Conservation (phyloP, 2,888 invertebrate species). For the Andrena dorsata region DNA sequence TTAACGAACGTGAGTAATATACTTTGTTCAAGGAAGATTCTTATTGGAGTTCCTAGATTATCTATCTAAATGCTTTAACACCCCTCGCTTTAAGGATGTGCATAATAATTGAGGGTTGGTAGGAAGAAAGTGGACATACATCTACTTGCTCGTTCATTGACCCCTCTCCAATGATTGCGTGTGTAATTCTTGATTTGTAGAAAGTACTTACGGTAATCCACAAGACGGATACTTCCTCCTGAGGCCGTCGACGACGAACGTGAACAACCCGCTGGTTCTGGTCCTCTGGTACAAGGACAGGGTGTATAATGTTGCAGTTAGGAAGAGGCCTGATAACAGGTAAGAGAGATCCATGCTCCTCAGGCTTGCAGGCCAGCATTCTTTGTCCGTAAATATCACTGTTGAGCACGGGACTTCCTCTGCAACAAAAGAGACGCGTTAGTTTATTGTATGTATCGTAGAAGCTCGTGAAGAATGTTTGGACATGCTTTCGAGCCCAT, state of each 20-base stretch:
- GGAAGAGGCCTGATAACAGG: constrained; percentile 83
- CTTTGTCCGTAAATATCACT: constrained; percentile 25
- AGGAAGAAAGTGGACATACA: too few relatives aligned
- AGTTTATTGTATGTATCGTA: not conserved
- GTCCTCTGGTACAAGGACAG: constrained; percentile 83
- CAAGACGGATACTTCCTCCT: constrained; percentile 83
- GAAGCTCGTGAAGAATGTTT: too few relatives aligned
- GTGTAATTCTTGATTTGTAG: constrained; percentile 42
- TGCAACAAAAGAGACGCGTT: not conserved
- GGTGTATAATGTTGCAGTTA: constrained; percentile 84
- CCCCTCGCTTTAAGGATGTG: too few relatives aligned
- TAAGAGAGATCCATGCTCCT: constrained; percentile 54
- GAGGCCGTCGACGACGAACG: constrained; percentile 82
- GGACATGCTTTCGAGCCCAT: too few relatives aligned
- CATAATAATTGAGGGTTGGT: too few relatives aligned
- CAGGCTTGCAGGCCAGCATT: not conserved
- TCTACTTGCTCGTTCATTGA: not conserved
- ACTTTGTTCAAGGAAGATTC: not conserved
- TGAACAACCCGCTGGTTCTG: constrained; percentile 83
- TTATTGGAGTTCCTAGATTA: too few relatives aligned
- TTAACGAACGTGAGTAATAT: constrained; percentile 79
- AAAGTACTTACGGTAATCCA: constrained; percentile 77
- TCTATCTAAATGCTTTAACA: too few relatives aligned
- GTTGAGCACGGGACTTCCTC: constrained; percentile 15
- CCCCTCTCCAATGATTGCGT: not conserved